Evolutionary conservation across 1,140 invertebrate species (phyloP).

Genomic region (Eumaeus atala): DNA sequence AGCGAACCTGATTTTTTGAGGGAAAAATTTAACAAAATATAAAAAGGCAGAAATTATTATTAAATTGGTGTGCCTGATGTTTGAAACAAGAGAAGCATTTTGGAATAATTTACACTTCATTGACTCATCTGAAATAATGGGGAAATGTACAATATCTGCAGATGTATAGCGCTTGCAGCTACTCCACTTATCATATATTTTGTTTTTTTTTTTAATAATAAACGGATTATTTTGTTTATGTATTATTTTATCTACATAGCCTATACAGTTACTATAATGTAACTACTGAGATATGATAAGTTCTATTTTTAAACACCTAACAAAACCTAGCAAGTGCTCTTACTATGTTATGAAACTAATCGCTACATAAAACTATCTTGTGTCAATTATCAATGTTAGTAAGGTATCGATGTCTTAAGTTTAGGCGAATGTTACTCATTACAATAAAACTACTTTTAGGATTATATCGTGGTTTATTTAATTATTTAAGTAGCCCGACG

Average conservation of each 20-base stretch:
- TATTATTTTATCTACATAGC: background rate
- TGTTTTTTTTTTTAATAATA: background rate
- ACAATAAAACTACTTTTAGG: no score
- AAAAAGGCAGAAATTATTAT: background rate
- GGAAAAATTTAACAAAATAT: background rate
- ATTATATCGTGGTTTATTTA: no score
- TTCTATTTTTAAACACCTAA: background rate
- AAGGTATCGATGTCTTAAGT: no score
- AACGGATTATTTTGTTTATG: background rate
- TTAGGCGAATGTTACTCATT: no score
- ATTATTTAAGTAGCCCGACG: no score
- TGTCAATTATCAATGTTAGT: no score
- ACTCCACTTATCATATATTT: background rate
- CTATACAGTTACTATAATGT: background rate
- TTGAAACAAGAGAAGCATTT: constrained; percentile 20
- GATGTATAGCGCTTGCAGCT: background rate
- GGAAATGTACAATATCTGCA: background rate
- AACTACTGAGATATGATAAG: background rate
- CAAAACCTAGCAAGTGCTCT: constrained; percentile 10
- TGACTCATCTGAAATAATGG: background rate
- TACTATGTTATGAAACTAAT: constrained; percentile 4
- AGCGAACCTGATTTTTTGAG: background rate
- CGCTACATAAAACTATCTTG: no score
- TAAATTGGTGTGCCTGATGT: constrained; percentile 22
- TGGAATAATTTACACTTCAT: constrained; percentile 19